Evolutionary conservation across 30 jellyfish, hydroid and myxozoan genomes (phyloP).

Genomic region (Aurelia coerulea): DNA sequence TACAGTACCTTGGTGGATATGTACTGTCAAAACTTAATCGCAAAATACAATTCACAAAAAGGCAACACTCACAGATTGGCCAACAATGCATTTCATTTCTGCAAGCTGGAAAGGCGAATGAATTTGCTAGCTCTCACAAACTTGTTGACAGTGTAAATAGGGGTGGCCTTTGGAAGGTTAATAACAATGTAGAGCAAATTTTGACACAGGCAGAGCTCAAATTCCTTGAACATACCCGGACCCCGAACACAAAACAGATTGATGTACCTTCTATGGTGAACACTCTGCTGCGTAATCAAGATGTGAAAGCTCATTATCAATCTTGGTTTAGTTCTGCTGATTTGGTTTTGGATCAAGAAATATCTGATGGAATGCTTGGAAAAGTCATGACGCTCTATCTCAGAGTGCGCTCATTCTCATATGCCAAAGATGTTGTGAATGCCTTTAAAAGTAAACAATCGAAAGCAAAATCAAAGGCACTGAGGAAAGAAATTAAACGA

Average conservation of each 20-base stretch:
- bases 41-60: constrained; percentile 12
- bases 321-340: constrained; percentile 25
- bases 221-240: constrained; percentile 10
- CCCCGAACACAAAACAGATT: constrained; percentile 1
- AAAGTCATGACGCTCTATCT: background rate
- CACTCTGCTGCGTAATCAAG: background rate
- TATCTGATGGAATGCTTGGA: constrained; percentile 1
- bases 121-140: constrained; percentile 19
- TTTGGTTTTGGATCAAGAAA: background rate
- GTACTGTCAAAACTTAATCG: constrained; percentile 1
- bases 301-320: constrained; percentile 11
- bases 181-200: constrained; percentile 14
- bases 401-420: too few species aligned
- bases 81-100: constrained; percentile 25
- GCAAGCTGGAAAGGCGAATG: constrained; percentile 18
- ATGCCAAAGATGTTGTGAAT: too few species aligned
- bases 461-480: too few species aligned
- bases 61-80: constrained; percentile 7
- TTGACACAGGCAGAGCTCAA: constrained; percentile 39
- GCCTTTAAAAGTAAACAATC: too few species aligned
- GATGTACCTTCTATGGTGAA: constrained; percentile 23
- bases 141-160: constrained; percentile 40
- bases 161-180: constrained; percentile 40
- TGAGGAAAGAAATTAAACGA: too few species aligned
- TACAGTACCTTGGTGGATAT: constrained; percentile 6